Base-by-base conservation (phyloP, 2,888 invertebrate species). In the Panopea generosa region DNA sequence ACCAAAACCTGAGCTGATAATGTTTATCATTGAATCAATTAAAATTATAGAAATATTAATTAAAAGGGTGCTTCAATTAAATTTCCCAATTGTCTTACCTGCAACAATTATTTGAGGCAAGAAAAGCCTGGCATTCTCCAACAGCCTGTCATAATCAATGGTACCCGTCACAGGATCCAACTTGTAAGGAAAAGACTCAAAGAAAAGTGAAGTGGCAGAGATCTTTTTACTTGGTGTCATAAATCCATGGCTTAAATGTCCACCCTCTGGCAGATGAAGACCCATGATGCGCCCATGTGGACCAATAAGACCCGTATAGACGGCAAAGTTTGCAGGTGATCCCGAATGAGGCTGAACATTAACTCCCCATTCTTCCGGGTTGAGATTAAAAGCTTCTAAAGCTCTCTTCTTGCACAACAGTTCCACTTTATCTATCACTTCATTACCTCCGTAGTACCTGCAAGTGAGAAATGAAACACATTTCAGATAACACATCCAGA, bases 181-280 rank as follows among this genome's bases (percentile, higher is more conserved):
- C 93, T 98, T 98, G 92, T 99, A 99, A 0, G 99, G 98, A 96
- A 99, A 97, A 70, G 98, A 98, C 94, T 99, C 98, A 92, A 99
- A 99, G 94, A 97, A 99, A 76, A 99, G 96, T 0, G 99, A 98
- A 0, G 99, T 98, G 7, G 98, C 98, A 0, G 99, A 99, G 73
- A 99, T 97, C 93, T 96, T 97, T 92, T 97, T 98, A 9, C 94
- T 95, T 7, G 95, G 94, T 0, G 98, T 98, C 94, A 97, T 97
- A 93, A 98, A 99, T 27, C 95, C 94, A 81, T 94, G 94, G 53
- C 93, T 93, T 38, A 94, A 87, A 86, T 99, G 99, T 0, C 99
- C 99, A 84, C 99, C 99, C 92, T 99, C 99, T 0, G 98, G 98
- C 71, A 99, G 94, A 93, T 99, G 98, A 62, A 99, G 93, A 0